These are phyloP conservation scores for Rambutsinella grinnellia DNA, from an alignment of 2,888 invertebrate genomes.

Conservation along the genomic window DNA sequence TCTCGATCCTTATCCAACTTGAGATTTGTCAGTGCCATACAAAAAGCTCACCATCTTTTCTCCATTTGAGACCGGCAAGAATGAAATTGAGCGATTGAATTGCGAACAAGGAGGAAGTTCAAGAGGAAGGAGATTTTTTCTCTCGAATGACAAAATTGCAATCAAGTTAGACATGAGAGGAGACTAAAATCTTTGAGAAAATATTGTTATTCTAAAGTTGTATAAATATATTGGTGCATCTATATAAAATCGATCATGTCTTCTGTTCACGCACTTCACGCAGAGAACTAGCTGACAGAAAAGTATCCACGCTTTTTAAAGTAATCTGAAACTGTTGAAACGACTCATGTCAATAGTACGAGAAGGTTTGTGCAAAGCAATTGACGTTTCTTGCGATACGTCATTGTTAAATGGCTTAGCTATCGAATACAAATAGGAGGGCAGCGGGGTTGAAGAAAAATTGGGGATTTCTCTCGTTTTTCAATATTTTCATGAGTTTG, in stretches of 20 bases:
- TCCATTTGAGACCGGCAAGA: constrained; percentile 8
- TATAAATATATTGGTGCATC: constrained; percentile 16
- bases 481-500: constrained; percentile 19
- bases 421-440: neutral
- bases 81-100: too few relatives aligned
- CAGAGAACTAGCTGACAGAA: constrained; percentile 1
- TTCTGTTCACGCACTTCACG: constrained; percentile 37
- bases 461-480: too few relatives aligned
- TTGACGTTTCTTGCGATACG: constrained; percentile 32
- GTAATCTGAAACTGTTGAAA: too few relatives aligned
- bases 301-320: too few relatives aligned
- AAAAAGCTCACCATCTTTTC: neutral
- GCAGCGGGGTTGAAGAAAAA: constrained; percentile 23
- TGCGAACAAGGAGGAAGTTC: too few relatives aligned
- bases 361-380: too few relatives aligned
- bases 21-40: constrained; percentile 47
- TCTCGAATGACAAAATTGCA: constrained; percentile 28
- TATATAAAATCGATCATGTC: constrained; percentile 27
- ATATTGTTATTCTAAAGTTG: neutral
- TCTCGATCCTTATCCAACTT: too few relatives aligned
- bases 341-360: too few relatives aligned
- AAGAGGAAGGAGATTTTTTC: neutral
- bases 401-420: constrained; percentile 29
- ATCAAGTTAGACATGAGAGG: constrained; percentile 19
- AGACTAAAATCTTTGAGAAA: too few relatives aligned